Percentiles rank a stretch among this genome's conserved stretches.
Evolutionary conservation across 2,888 invertebrate genomes (phyloP).

Genomic region (Tenodera sinensis): DNA sequence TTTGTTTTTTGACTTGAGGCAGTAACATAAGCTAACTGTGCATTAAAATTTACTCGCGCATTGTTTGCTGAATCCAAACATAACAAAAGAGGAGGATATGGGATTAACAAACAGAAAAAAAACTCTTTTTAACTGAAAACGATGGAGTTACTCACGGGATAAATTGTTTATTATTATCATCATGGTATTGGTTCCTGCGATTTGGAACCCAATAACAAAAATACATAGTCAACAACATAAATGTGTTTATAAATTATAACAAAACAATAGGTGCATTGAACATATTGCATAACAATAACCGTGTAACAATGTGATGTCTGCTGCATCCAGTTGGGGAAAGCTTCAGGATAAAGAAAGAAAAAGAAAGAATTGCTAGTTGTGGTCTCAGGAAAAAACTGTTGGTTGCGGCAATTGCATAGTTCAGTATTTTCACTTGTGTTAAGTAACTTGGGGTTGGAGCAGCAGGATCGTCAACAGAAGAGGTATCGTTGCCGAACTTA

Average conservation of each 20-base stretch:
- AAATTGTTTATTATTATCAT: slow-evolving; percentile 1
- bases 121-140: not conserved
- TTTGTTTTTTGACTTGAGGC: not conserved
- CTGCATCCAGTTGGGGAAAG: not conserved
- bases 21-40: not conserved
- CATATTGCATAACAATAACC: not conserved
- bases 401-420: not conserved
- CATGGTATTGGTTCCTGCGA: not conserved
- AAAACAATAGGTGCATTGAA: not conserved
- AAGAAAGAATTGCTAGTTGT: not conserved
- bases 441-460: not conserved
- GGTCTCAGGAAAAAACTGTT: not conserved
- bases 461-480: not conserved
- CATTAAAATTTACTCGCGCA: not conserved
- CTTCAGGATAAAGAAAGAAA: not conserved
- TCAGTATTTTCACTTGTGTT: not conserved
- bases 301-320: not conserved
- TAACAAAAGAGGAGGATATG: not conserved
- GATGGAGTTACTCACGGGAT: not conserved
- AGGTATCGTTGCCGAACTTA: not conserved
- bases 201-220: not conserved
- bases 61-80: not conserved
- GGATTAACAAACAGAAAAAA: not conserved
- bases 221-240: not conserved
- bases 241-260: not conserved